These are phyloP conservation scores for Hafferia zeledoni DNA, from an alignment of 2,797 vertebrate species.

Conservation along the genomic window DNA sequence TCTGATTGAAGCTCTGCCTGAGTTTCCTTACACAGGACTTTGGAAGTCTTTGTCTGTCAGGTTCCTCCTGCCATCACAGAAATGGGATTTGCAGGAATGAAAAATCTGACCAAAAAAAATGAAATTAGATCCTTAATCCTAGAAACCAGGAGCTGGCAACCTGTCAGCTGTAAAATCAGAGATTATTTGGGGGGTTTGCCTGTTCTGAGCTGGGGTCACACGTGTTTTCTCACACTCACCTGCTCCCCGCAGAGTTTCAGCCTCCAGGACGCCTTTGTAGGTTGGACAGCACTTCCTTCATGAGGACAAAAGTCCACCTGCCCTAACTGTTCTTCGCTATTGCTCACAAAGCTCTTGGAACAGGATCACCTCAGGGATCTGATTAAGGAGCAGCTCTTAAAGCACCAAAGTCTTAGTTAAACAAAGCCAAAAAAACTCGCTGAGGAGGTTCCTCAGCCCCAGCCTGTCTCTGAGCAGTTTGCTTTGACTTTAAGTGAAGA, in stretches of 20 bases:
- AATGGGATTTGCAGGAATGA: background rate
- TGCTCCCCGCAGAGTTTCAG: background rate
- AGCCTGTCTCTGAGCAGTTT: background rate
- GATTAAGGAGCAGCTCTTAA: background rate
- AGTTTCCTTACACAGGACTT: background rate
- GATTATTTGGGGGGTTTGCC: background rate
- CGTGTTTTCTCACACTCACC: background rate
- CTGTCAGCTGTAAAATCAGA: background rate
- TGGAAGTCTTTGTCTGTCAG: background rate
- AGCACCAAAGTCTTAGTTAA: background rate
- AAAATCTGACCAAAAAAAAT: background rate
- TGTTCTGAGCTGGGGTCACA: background rate
- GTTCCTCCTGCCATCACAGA: background rate
- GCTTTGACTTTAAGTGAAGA: background rate
- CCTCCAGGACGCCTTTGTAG: background rate
- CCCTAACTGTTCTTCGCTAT: background rate
- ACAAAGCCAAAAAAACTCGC: background rate
- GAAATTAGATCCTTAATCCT: background rate
- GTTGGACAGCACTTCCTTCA: background rate
- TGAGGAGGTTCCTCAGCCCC: background rate
- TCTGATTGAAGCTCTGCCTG: background rate
- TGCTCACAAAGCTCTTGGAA: background rate
- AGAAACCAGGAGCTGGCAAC: background rate
- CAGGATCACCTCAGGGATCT: background rate
- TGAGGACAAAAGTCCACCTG: background rate